Base-by-base conservation (phyloP, 2,888 invertebrate genomes). In the Caenorhabditis sulstoni region DNA sequence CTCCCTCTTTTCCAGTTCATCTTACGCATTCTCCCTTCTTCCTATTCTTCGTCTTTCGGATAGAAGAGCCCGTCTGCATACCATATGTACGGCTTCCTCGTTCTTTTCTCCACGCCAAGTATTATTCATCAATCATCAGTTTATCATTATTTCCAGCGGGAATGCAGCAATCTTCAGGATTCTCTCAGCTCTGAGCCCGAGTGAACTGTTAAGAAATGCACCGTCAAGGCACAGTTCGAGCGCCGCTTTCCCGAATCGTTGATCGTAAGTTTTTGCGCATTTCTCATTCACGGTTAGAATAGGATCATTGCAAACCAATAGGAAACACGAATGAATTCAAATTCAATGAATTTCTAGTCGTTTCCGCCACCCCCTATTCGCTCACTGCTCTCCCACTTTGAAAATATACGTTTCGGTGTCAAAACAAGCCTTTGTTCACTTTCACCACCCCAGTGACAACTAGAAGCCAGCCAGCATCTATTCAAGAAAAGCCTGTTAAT, bases 201-300 rank as follows among this genome's bases (percentile, higher is more conserved):
- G 5, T 37, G 11, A 37, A 20, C 3, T 61, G 22, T 23, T 20
- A 9, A 52, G 64, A 49, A n/a, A 80, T 80, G 80, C 41, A 53
- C 49, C 70, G 80, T 41, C 80, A 80, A 66, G 80, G 80, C 49
- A 80, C 80, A 16, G 80, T 80, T 14, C 65, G 80, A 62, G 71
- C 80, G 45, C 79, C 79, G 45, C 50, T 45, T 45, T 66, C 80
- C 23, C 75, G 75, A 16, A 71, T 80, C 71, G 73, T 80, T 45
- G 80, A 80, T 67, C 80, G 80, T 80, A 49, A 75, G 80, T 62
- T 68, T 41, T 41, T 41, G 41, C 14, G 3, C 11, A 8, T 44
- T 53, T 39, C 16, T 23, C n/a, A n/a, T 11, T 11, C n/a, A 41
- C 29, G 9, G 3, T 3, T 11, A 37, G 22, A 22, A 39, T 39